These are phyloP conservation scores for Podargus strigoides DNA, from an alignment of 2,797 vertebrate genomes.

Conservation along the genomic window DNA sequence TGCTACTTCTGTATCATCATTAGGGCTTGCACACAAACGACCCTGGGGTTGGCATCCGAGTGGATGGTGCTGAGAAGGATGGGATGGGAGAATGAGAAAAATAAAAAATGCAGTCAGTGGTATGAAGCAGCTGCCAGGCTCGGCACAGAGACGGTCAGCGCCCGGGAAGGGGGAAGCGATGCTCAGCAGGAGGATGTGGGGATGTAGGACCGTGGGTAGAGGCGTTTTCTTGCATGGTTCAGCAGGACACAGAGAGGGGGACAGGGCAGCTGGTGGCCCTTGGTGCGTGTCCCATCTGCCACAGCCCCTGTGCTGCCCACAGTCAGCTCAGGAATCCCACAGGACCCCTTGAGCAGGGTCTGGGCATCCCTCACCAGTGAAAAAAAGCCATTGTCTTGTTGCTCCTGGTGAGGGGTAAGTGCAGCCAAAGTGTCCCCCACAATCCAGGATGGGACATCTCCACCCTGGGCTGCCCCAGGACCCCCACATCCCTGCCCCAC, in stretches of 20 bases:
- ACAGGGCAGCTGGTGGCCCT: neutral
- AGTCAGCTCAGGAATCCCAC: neutral
- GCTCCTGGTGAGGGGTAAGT: rapidly evolving
- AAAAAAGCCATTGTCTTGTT: neutral
- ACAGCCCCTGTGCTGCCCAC: too few relatives aligned
- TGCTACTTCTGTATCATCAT: neutral
- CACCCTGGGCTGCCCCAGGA: rapidly evolving
- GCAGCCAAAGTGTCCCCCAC: rapidly evolving
- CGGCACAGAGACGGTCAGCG: neutral
- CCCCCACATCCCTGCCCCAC: neutral
- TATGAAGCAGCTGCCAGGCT: neutral
- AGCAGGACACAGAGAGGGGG: neutral
- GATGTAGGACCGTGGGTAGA: neutral
- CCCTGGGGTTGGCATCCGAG: neutral
- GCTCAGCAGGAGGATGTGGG: neutral
- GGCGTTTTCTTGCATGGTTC: neutral
- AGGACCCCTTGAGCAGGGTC: neutral
- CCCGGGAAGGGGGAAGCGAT: slow-evolving; percentile 3
- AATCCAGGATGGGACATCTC: rapidly evolving
- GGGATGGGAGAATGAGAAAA: neutral
- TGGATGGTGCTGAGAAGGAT: neutral
- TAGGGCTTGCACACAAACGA: neutral
- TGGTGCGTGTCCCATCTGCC: rapidly evolving
- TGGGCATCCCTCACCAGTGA: rapidly evolving
- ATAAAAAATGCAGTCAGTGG: neutral